Base-by-base conservation (phyloP, 2,113 vertebrate species). In the Halichoeres trimaculatus region DNA sequence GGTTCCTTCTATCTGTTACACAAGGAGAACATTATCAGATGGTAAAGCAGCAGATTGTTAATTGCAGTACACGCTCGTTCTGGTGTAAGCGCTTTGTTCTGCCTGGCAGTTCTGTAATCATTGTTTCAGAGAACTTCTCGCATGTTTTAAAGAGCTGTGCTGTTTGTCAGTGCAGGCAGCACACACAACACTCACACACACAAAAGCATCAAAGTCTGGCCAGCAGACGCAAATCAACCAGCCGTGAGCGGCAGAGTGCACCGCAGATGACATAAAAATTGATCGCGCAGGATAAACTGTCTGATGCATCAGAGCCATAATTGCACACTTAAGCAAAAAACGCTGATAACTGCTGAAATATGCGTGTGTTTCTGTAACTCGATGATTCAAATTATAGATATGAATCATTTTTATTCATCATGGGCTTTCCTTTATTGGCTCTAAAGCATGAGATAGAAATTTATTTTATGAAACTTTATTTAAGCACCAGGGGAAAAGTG, bases 11-110 rank as follows among this genome's bases (percentile, higher is more conserved):
- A 57, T 85, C 34, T 35, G 13, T 50, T 38, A 73, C 14, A 62
- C 67, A 70, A 47, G 55, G 45, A 19, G 60, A 38, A 69, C 50
- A 66, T 78, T 74, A 81, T 82, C 78, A 59, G 73, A 80, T 68
- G 65, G 45, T 34, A 14, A 40, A 56, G 45, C 22, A 1, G 51
- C 20, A 35, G 43, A 57, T 73, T 59, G 1, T 67, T 56, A 74
- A 70, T 84, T 30, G 54, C n/a, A 56, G 19, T 9, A 50, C 11
- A 11, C n/a, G 30, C 2, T 10, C 38, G 11, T 14, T 23, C 23
- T 38, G 30, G 20, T 35, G 11, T 57, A 51, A 17, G 51, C 20
- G 7, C 35, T 5, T 52, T 16, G 7, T 70, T 62, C 34, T 17
- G 26, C 12, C 24, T 23, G 34, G 55, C 36, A 16, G 50, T 56